These are phyloP conservation scores for Danio jaintianensis DNA, from an alignment of 2,797 vertebrate species.

Conservation along the genomic window DNA sequence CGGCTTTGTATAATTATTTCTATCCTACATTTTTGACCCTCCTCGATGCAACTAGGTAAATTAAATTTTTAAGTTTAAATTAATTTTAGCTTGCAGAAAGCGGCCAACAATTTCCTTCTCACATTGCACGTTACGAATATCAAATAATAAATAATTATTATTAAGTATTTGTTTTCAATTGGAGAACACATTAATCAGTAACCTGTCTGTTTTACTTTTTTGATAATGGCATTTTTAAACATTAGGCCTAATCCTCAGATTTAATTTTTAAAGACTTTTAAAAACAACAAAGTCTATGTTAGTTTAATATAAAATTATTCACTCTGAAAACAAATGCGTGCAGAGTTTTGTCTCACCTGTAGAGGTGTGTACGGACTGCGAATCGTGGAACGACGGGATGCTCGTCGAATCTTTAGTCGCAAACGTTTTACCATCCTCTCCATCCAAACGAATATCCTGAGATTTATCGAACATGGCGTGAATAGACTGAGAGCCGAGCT, in stretches of 20 bases:
- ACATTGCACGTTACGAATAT: too few species aligned
- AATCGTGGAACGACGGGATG: conserved; percentile 83
- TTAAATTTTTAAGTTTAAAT: neutral
- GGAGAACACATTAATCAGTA: neutral
- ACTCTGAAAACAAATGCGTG: neutral
- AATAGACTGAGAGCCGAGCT: conserved; percentile 86
- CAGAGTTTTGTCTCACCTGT: conserved; percentile 79
- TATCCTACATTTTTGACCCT: neutral
- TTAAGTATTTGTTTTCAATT: neutral
- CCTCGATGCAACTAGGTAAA: neutral
- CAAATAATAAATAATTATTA: neutral
- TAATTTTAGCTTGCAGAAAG: neutral
- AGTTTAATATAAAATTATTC: neutral
- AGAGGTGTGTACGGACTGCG: conserved; percentile 83
- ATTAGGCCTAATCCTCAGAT: neutral
- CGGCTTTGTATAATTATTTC: conserved; percentile 4
- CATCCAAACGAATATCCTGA: conserved; percentile 83
- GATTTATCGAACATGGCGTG: conserved; percentile 86
- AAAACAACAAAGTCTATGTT: neutral
- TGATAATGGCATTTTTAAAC: neutral
- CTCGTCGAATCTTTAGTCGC: conserved; percentile 83
- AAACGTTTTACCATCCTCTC: conserved; percentile 86
- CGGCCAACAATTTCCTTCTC: too few species aligned
- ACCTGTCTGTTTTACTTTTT: neutral
- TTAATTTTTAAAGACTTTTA: neutral